Base-by-base conservation (phyloP, 2,888 invertebrate species). In the Netelia inedita region DNA sequence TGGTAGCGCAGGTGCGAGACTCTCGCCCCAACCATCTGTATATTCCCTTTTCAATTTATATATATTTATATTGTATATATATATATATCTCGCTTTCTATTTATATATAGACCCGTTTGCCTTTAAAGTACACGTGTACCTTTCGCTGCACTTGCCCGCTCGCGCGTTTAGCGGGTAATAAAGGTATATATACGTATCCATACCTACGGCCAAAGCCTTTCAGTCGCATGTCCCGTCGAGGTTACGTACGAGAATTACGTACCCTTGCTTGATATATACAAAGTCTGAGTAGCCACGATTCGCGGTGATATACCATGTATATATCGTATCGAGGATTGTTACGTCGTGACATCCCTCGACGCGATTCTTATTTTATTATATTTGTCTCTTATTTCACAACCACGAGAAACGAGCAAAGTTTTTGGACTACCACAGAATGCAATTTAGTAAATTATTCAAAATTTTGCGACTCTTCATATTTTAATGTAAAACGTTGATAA, bases 1-100 rank as follows among this genome's bases (percentile, higher is more conserved):
- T 68, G 50, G 23, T 66, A 80, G 79, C 85, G 82, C 86, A 82
- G 79, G 79, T 81, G 80, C 72, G 71, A 83, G 69, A 81, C 82
- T 65, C 78, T 72, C 55, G 16, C 41, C 41, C 21, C 46, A 43
- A 21, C 16, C 55, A 57, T 69, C 23, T 16, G 23, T 46, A n/a
- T 14, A 10, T 28, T 71, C 10, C n/a, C 61, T 35, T 79, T 69
- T 61, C 61, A 57, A 46, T 46, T 1, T 68, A 14, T 21, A 23
- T 19, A 61, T 61, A 46, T 11, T 57, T 41, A 61, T 63, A 11
- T 11, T 61, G 28, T 11, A 55, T 41, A 50, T 63, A 11, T n/a
- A 43, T 23, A 16, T 55, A 23, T 50, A 3, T 61, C 8, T n/a
- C n/a, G n/a, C n/a, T n/a, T n/a, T n/a, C n/a, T 50, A 50, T 19